These are phyloP conservation scores for Numenius phaeopus DNA, from an alignment of 2,797 vertebrate species.

Conservation along the genomic window DNA sequence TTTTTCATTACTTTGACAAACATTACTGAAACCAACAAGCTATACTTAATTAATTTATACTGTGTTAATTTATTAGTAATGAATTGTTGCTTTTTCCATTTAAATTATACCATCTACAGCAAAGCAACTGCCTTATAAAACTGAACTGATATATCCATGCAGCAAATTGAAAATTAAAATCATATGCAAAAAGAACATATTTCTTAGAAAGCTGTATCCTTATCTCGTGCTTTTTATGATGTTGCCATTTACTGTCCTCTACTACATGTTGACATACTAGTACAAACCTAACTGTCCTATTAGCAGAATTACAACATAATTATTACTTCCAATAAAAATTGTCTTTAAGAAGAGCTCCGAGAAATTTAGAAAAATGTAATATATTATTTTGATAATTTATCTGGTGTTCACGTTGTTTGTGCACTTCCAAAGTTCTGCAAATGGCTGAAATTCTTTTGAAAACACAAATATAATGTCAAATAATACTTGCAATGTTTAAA, in stretches of 20 bases:
- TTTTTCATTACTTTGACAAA: conserved; percentile 34
- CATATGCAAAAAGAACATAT: background rate
- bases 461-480: background rate
- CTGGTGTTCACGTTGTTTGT: background rate
- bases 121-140: background rate
- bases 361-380: background rate
- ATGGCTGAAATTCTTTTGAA: background rate
- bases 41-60: background rate
- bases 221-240: background rate
- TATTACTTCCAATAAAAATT: background rate
- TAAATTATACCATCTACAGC: background rate
- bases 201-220: background rate
- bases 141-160: background rate
- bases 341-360: background rate
- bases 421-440: background rate
- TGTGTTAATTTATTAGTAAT: conserved; percentile 10
- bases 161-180: background rate
- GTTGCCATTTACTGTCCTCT: background rate
- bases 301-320: background rate
- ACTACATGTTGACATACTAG: background rate
- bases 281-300: background rate
- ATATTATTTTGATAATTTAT: background rate
- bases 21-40: background rate
- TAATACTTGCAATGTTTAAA: background rate
- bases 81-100: background rate